These are phyloP conservation scores for Cerceris rybyensis DNA, from an alignment of 2,888 invertebrate genomes.

Conservation along the genomic window DNA sequence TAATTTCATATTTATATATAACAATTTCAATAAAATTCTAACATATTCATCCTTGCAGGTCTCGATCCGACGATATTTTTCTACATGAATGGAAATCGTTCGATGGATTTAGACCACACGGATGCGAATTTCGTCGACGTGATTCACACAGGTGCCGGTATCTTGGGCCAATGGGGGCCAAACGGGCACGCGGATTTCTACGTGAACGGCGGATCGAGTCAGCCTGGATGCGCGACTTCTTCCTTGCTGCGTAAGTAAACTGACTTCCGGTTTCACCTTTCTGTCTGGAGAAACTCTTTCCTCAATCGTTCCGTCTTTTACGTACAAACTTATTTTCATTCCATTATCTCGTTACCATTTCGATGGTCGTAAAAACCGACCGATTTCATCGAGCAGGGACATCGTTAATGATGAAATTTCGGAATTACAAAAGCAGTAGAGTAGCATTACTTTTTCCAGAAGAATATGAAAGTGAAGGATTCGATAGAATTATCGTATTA, in stretches of 20 bases:
- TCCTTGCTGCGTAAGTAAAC: slow-evolving; percentile 89
- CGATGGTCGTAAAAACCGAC: background rate
- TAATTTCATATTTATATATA: background rate
- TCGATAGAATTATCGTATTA: too few relatives aligned
- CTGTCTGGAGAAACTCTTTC: background rate
- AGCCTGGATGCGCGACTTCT: slow-evolving; percentile 92
- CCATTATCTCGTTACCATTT: too few relatives aligned
- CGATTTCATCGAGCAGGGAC: background rate
- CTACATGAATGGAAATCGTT: slow-evolving; percentile 91
- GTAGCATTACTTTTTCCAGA: too few relatives aligned
- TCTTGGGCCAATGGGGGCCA: slow-evolving; percentile 94
- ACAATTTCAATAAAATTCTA: background rate
- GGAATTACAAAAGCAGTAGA: too few relatives aligned
- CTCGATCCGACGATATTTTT: slow-evolving; percentile 93
- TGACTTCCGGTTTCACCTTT: too few relatives aligned
- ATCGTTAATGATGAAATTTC: background rate
- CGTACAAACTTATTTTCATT: too few relatives aligned
- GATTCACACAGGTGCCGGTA: slow-evolving; percentile 93
- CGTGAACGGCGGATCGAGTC: slow-evolving; percentile 94
- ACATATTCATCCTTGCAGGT: slow-evolving; percentile 81
- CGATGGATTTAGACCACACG: slow-evolving; percentile 89
- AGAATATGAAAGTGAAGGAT: too few relatives aligned
- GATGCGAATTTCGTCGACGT: slow-evolving; percentile 93
- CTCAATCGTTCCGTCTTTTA: background rate
- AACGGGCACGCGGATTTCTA: slow-evolving; percentile 95